Percentiles rank a stretch among this genome's conserved stretches.
These are phyloP conservation scores for Peribatodes rhomboidaria DNA, from an alignment of 2,888 invertebrate genomes.

Conservation along the genomic window DNA sequence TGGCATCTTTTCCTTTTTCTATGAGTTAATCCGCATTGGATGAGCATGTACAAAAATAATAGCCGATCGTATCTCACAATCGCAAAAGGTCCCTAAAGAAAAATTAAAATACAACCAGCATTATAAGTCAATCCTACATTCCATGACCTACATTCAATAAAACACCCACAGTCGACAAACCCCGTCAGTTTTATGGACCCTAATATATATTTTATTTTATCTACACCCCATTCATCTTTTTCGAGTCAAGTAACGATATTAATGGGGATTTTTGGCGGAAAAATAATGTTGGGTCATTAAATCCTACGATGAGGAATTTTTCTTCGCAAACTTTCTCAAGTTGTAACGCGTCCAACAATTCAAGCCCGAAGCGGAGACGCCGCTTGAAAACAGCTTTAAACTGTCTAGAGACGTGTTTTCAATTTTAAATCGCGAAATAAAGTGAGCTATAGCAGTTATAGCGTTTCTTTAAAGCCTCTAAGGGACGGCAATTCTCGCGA, in stretches of 20 bases:
- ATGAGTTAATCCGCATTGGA: too few species aligned
- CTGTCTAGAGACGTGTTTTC: constrained; percentile 38
- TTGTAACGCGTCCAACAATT: constrained; percentile 31
- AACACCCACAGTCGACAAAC: constrained; percentile 61
- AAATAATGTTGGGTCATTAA: constrained; percentile 50
- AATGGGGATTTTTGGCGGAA: constrained; percentile 51
- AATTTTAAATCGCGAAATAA: constrained; percentile 40
- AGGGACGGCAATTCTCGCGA: constrained; percentile 27
- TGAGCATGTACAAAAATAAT: too few species aligned
- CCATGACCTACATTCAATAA: constrained; percentile 49
- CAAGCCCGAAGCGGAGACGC: constrained; percentile 19
- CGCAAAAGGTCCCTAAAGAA: neutral
- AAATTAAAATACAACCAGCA: neutral
- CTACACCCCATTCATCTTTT: constrained; percentile 61
- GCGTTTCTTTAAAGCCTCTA: constrained; percentile 36
- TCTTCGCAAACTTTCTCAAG: constrained; percentile 40
- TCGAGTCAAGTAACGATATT: constrained; percentile 57
- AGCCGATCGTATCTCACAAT: neutral
- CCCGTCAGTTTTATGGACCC: constrained; percentile 58
- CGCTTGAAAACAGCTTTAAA: constrained; percentile 30
- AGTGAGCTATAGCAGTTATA: constrained; percentile 28
- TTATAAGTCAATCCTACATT: constrained; percentile 25
- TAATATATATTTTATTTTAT: constrained; percentile 68
- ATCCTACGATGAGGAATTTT: constrained; percentile 43
- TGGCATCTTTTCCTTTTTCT: too few species aligned